Base-by-base conservation (phyloP, 1,140 invertebrate genomes). In the Trichoplusia ni region DNA sequence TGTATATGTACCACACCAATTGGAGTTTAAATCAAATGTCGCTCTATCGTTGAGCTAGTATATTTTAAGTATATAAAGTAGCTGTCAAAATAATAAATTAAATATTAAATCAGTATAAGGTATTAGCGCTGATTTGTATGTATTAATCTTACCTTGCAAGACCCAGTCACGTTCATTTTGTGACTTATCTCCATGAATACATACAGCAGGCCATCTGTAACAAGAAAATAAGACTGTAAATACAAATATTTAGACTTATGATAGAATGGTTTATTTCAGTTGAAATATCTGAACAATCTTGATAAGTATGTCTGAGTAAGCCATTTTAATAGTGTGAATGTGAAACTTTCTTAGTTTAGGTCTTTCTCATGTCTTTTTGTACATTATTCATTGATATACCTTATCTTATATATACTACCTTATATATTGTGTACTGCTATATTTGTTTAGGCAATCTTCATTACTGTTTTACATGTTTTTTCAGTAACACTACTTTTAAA, bases 151-250 rank as follows among this genome's bases (percentile, higher is more conserved):
- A 87, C 98, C 98, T 87, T 94, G 94, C 42, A 94, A 77, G 47
- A 94, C 93, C 86, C 93, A 93, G 84, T 98, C 96, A 87, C 97
- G 91, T 83, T 98, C 96, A 86, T 95, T 95, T 86, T 98, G 97
- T 73, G 95, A 95, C 90, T 98, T 98, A 80, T 98, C 96, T 76
- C 97, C 97, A 89, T 97, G 96, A 88, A 97, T 97, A 88, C 95
- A 95, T 54, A 96, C 92, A 23, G 95, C 95, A 66, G 94, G 95
- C 94, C 92, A 93, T 2, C 93, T 93, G 67, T 73, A 95, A 60
- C 66, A 31, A 29, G 29, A 49, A 49, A 31, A 14, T 0, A 44
- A 5, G 6, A 46, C 8, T 33, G 6, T 33, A 33, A 33, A n/a
- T n/a, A n/a, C 3, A 33, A 1, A 33, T 33, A 0, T 3, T n/a